Base-by-base conservation (phyloP, 2,888 invertebrate genomes). In the Incurvaria masculella region DNA sequence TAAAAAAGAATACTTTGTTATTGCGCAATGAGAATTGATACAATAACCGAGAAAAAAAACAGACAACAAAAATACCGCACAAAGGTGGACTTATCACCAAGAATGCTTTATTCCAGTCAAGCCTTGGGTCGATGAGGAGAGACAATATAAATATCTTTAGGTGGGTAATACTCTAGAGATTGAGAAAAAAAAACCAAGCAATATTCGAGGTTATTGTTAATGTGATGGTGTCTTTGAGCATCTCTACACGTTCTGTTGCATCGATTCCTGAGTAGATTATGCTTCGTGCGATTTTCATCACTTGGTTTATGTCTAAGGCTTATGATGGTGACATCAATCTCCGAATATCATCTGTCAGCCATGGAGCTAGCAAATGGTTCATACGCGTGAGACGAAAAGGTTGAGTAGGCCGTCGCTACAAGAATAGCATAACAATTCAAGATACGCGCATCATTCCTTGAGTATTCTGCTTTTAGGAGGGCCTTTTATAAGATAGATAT, bases 401-500 rank as follows among this genome's bases (percentile, higher is more conserved):
- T n/a, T n/a, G n/a, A n/a, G n/a, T n/a, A n/a, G n/a, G n/a, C n/a
- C n/a, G n/a, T n/a, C n/a, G n/a, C n/a, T 5, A 51, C 54, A 42
- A 52, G 52, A 19, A 16, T 41, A 39, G 51, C 54, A 19, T 48
- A 52, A 3, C 53, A 55, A 21, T 55, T 51, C 1, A 49, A 20
- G 3, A 10, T 23, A 1, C 6, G 1, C 2, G 50, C 51, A 46
- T 51, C 52, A 6, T 16, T 18, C 6, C 26, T 21, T 1, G n/a
- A 55, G 46, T 2, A 16, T 33, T 44, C 49, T 54, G 26, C 42
- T 18, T 45, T 53, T 52, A 2, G 49, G 50, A 10, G 48, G 42
- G 17, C 52, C 50, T 23, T 46, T 51, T 53, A 43, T 51, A 53
- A 14, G 49, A 53, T 14, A 51, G n/a, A 44, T 42, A 54, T n/a